Evolutionary conservation across 2,888 invertebrate genomes (phyloP).

Genomic region (Drosophila mimica): DNA sequence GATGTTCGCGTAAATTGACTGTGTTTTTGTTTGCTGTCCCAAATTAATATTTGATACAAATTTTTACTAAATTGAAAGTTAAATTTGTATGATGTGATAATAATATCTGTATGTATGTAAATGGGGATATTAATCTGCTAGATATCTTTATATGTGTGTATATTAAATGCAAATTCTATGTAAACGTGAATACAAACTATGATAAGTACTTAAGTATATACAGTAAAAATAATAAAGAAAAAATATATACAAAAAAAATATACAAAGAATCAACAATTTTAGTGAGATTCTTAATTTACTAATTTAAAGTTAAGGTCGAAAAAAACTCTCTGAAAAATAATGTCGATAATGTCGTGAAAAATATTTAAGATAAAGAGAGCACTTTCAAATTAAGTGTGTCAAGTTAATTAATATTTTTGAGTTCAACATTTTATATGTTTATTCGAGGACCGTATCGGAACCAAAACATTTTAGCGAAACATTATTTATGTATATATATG

Average conservation of each 20-base stretch:
- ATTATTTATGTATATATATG: not conserved
- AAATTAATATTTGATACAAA: conserved; percentile 8
- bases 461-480: not conserved
- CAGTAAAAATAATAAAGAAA: not conserved
- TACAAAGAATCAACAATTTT: not conserved
- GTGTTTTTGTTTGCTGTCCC: conserved; percentile 15
- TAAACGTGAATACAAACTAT: conserved; percentile 72
- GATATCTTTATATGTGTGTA: conserved; percentile 42
- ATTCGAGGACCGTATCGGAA: not conserved
- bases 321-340: not conserved
- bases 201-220: conserved; percentile 58
- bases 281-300: not conserved
- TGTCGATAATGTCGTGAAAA: not conserved
- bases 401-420: not conserved
- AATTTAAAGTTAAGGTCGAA: not conserved
- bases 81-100: conserved; percentile 43
- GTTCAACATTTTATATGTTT: not conserved
- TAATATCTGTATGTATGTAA: conserved; percentile 44
- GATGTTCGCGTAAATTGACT: too few species aligned
- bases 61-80: conserved; percentile 10
- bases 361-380: not conserved
- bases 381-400: not conserved
- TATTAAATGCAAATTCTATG: conserved; percentile 62
- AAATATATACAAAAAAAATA: too few species aligned
- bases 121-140: conserved; percentile 75